Percentiles rank a stretch among this genome's conserved stretches.
Evolutionary conservation across 2,888 invertebrate genomes (phyloP).

Genomic region (Drosophila seclusa): DNA sequence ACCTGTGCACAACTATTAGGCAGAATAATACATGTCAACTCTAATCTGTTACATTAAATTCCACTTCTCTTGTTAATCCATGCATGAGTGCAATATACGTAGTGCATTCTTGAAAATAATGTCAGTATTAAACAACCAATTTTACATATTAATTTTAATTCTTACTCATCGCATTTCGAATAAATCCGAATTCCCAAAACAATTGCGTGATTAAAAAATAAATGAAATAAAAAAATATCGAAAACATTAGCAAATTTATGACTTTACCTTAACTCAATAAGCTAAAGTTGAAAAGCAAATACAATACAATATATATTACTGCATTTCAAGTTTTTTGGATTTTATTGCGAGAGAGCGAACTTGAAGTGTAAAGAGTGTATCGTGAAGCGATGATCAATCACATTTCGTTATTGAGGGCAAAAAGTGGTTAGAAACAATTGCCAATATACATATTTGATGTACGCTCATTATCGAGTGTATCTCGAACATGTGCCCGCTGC

Average conservation of each 20-base stretch:
- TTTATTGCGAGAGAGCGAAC: slow-evolving; percentile 12
- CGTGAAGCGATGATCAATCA: slow-evolving; percentile 69
- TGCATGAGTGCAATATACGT: neutral
- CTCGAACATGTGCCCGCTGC: slow-evolving; percentile 31
- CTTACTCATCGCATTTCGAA: slow-evolving; percentile 2
- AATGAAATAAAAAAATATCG: slow-evolving; percentile 10
- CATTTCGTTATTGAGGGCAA: slow-evolving; percentile 64
- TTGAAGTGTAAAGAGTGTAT: slow-evolving; percentile 19
- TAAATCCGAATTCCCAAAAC: neutral
- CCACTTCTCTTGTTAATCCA: neutral
- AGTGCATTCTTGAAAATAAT: neutral
- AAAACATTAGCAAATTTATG: slow-evolving; percentile 14
- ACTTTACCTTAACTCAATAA: slow-evolving; percentile 56
- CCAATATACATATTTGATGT: slow-evolving; percentile 28
- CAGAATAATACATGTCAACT: neutral
- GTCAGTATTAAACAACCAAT: neutral
- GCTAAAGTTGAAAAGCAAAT: slow-evolving; percentile 38
- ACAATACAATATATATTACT: slow-evolving; percentile 14
- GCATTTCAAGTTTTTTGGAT: slow-evolving; percentile 38
- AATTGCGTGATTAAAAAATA: slow-evolving; percentile 12
- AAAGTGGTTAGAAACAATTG: slow-evolving; percentile 50
- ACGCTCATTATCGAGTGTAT: slow-evolving; percentile 45
- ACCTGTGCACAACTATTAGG: neutral
- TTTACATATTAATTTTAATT: slow-evolving; percentile 1
- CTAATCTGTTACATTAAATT: neutral